Evolutionary conservation across 2,797 vertebrate genomes (phyloP).

Genomic region (Hippoglossus hippoglossus): DNA sequence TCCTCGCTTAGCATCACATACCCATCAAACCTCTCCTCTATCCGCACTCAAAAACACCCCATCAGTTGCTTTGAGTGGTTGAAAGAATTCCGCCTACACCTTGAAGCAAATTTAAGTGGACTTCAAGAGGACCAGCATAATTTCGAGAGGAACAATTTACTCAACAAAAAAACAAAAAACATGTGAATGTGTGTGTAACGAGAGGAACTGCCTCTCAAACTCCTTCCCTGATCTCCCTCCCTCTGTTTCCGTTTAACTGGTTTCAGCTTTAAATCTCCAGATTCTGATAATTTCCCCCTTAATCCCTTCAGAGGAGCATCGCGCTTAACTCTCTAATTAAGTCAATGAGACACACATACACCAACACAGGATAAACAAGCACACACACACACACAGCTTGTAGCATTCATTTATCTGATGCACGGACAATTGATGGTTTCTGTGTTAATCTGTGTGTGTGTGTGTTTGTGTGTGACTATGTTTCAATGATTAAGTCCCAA

Average conservation of each 20-base stretch:
- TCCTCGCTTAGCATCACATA: constrained; percentile 11
- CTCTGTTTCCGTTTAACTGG: constrained; percentile 74
- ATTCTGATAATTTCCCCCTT: constrained; percentile 74
- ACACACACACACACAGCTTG: constrained; percentile 30
- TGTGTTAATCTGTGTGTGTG: constrained; percentile 17
- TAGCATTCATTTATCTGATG: constrained; percentile 49
- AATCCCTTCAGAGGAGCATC: constrained; percentile 74
- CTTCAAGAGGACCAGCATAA: neutral
- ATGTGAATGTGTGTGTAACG: constrained; percentile 32
- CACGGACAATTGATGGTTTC: constrained; percentile 38
- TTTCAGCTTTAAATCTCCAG: constrained; percentile 74
- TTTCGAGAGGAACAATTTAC: constrained; percentile 41
- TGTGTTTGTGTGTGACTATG: constrained; percentile 42
- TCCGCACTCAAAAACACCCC: neutral
- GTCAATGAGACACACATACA: constrained; percentile 59
- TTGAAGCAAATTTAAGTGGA: constrained; percentile 37
- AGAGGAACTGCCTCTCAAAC: constrained; percentile 36
- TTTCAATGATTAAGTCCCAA: constrained; percentile 73
- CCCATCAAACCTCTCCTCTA: constrained; percentile 24
- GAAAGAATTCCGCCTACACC: constrained; percentile 28
- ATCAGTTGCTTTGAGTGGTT: constrained; percentile 9
- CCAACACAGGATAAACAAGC: constrained; percentile 34
- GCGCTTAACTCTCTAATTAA: constrained; percentile 78
- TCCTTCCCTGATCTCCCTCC: constrained; percentile 45
- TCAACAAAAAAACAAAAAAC: constrained; percentile 32